phyloP scores from a whole-genome alignment of 1,140 invertebrate species.

The Drosophila funebris region DNA sequence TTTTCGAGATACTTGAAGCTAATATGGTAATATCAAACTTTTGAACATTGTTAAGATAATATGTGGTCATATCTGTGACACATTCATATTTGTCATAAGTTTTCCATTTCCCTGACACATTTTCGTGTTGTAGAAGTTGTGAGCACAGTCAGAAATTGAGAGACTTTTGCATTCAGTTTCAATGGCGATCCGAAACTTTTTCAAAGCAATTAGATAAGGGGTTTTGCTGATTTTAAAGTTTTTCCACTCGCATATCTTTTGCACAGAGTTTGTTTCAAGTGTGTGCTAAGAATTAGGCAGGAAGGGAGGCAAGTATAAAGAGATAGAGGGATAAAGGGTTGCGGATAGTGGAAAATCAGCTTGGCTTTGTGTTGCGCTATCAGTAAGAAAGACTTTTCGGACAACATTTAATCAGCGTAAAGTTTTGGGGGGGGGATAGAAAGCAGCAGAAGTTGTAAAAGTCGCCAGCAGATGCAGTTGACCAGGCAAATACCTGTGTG shows the following conservation, averaged over 20 bases:
- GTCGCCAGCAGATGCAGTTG: slow-evolving; percentile 53
- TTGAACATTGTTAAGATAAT: background rate
- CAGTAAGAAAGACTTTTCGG: slow-evolving; percentile 40
- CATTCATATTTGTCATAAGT: background rate
- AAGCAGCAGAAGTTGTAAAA: slow-evolving; percentile 46
- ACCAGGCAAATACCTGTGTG: slow-evolving; percentile 23
- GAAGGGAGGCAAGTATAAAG: background rate
- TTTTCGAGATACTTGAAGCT: background rate
- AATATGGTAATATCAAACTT: background rate
- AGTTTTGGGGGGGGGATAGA: slow-evolving; percentile 43
- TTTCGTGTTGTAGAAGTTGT: slow-evolving; percentile 34
- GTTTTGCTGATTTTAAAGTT: slow-evolving; percentile 71
- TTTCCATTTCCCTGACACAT: slow-evolving; percentile 5
- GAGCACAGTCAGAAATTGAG: slow-evolving; percentile 63
- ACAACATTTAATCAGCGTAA: slow-evolving; percentile 76
- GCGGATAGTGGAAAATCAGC: slow-evolving; percentile 1
- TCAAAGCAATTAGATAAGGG: slow-evolving; percentile 80
- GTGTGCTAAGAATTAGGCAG: background rate
- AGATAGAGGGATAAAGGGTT: background rate
- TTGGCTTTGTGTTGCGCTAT: slow-evolving; percentile 32
- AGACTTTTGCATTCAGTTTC: slow-evolving; percentile 70
- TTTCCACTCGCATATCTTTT: slow-evolving; percentile 18
- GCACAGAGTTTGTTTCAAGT: slow-evolving; percentile 20
- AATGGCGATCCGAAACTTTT: slow-evolving; percentile 66
- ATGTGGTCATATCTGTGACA: slow-evolving; percentile 8